Conservation (phyloP, 2,113 vertebrate genomes). For the Plecotus auritus region DNA sequence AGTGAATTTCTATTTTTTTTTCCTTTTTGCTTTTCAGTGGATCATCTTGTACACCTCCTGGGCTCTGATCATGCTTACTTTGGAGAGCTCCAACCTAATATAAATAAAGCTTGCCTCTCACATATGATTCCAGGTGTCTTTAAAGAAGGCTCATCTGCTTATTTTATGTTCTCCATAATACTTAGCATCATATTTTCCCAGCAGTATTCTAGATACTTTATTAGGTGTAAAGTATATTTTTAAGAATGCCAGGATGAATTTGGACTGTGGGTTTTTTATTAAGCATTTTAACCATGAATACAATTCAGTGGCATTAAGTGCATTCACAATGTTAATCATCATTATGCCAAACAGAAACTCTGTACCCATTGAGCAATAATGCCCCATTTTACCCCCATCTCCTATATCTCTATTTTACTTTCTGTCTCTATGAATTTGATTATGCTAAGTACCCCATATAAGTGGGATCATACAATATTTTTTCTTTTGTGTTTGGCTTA, state of each 20-base stretch:
- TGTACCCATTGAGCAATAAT: background rate
- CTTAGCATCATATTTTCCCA: background rate
- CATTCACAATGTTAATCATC: background rate
- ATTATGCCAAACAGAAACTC: background rate
- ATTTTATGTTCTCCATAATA: background rate
- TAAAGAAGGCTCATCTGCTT: background rate
- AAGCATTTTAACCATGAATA: background rate
- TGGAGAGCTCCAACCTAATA: background rate
- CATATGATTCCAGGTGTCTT: background rate
- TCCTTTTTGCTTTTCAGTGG: background rate
- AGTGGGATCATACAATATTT: background rate
- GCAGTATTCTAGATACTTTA: background rate
- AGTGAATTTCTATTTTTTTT: background rate
- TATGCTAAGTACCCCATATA: background rate
- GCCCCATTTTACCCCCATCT: background rate
- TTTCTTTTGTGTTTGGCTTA: background rate
- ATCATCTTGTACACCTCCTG: background rate
- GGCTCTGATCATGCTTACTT: background rate
- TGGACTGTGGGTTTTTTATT: background rate
- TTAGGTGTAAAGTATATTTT: background rate
- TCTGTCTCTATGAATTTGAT: background rate
- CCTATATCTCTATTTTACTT: background rate
- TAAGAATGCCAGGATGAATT: background rate
- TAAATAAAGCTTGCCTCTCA: background rate
- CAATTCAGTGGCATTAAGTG: background rate